Conservation (phyloP, 2,113 vertebrate species). For the Mirounga angustirostris region DNA sequence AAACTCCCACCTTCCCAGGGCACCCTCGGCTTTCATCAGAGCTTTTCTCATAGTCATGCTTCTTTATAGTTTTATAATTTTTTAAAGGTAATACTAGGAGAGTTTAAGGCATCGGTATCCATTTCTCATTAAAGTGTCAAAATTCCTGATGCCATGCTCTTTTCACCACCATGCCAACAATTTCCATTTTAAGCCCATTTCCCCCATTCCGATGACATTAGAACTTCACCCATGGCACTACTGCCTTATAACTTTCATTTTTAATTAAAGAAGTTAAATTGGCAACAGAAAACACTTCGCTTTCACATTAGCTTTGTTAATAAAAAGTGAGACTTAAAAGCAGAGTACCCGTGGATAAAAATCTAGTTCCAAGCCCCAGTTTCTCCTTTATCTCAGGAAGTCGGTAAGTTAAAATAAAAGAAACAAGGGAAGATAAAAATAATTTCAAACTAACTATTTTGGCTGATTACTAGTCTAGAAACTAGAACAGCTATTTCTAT, state of each 20-base stretch:
- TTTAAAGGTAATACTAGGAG: conserved; percentile 50
- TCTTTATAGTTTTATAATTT: conserved; percentile 68
- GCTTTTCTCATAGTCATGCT: conserved; percentile 72
- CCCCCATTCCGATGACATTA: conserved; percentile 83
- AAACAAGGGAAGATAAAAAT: conserved; percentile 8
- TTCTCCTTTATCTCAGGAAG: conserved; percentile 40
- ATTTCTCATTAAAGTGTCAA: conserved; percentile 83
- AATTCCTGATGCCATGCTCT: conserved; percentile 74
- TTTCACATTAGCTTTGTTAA: conserved; percentile 87
- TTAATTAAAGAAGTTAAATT: conserved; percentile 91
- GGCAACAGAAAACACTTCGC: conserved; percentile 88
- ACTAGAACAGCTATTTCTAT: conserved; percentile 29
- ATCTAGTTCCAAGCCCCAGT: conserved; percentile 33
- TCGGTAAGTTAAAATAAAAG: not conserved
- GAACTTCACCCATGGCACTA: conserved; percentile 88
- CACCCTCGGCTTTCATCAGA: conserved; percentile 56
- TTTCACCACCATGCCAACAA: conserved; percentile 77
- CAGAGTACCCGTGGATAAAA: conserved; percentile 82
- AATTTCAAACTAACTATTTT: not conserved
- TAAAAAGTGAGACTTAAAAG: conserved; percentile 87
- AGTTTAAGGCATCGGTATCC: conserved; percentile 76
- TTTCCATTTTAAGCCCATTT: conserved; percentile 88
- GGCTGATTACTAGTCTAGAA: not conserved
- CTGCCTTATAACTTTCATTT: conserved; percentile 88
- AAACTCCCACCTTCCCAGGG: conserved; percentile 54